Evolutionary conservation across 1,140 invertebrate species (phyloP).

Genomic region (Bombyx mori): ASM3026992v2 NC_085128.1:63501-64000

Average conservation of each 20-base stretch:
- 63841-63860: constrained; percentile 93
- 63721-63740: constrained; percentile 98
- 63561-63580: too few species aligned
- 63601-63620: too few species aligned
- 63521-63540: too few species aligned
- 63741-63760: constrained; percentile 99
- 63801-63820: constrained; percentile 93
- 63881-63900: not conserved
- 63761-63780: constrained; percentile 97
- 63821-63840: constrained; percentile 97
- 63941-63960: not conserved
- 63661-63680: too few species aligned
- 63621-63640: too few species aligned
- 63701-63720: constrained; percentile 88
- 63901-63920: not conserved
- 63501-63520: too few species aligned
- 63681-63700: too few species aligned
- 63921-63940: not conserved
- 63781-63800: constrained; percentile 93
- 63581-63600: too few species aligned
- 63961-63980: constrained; percentile 2
- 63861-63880: constrained; percentile 80
- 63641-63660: too few species aligned
- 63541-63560: too few species aligned
- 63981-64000: constrained; percentile 19